Percentiles rank a stretch among this genome's conserved stretches.
Evolutionary conservation across 2,113 vertebrate genomes (phyloP).

Genomic region (Camelus dromedarius): DNA sequence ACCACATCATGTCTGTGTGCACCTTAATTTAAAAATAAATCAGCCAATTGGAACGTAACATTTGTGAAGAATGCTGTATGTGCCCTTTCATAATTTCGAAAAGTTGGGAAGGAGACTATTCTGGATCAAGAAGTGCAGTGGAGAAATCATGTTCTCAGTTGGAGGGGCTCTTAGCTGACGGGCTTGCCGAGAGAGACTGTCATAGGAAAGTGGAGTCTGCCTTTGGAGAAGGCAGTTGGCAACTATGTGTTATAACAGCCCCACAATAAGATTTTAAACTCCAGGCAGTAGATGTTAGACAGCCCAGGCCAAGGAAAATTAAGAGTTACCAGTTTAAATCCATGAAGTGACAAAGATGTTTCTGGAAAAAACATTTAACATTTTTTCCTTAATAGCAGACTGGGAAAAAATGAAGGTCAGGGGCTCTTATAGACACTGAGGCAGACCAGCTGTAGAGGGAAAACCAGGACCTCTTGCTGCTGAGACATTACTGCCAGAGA

Average conservation of each 20-base stretch:
- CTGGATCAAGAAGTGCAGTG: not conserved
- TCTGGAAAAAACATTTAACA: not conserved
- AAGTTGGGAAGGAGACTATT: not conserved
- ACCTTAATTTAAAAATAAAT: conserved; percentile 52
- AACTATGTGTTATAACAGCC: not conserved
- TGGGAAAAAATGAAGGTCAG: not conserved
- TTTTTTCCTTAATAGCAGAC: not conserved
- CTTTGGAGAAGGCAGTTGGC: not conserved
- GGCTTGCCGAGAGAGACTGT: not conserved
- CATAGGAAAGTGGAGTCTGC: not conserved
- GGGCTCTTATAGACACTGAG: no score
- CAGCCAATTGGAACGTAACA: not conserved
- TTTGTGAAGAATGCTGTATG: not conserved
- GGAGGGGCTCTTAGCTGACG: not conserved
- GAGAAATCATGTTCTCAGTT: not conserved
- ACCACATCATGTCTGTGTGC: not conserved
- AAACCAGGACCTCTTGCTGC: not conserved
- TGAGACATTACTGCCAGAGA: not conserved
- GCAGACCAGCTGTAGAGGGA: not conserved
- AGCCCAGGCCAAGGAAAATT: not conserved
- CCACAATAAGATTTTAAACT: not conserved
- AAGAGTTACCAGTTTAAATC: not conserved
- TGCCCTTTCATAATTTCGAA: conserved; percentile 13
- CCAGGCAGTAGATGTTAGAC: not conserved
- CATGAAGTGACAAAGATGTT: not conserved